These are phyloP conservation scores for Trissoscelio sp. DNA, from an alignment of 2,888 invertebrate species.

Conservation along the genomic window DNA sequence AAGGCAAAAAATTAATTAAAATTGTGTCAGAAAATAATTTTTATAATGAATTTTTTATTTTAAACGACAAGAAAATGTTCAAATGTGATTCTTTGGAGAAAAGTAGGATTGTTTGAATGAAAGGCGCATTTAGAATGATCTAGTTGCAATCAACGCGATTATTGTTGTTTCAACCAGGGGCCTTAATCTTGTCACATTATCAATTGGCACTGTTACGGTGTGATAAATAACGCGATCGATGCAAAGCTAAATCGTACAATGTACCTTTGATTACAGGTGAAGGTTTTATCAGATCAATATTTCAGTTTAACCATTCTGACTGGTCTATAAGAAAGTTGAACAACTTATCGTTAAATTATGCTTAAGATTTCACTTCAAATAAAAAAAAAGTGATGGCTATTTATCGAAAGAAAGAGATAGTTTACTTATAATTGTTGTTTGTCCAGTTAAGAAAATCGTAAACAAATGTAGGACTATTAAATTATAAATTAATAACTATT, in stretches of 20 bases:
- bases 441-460: too few species aligned
- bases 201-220: constrained; percentile 12
- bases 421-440: too few species aligned
- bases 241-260: constrained; percentile 40
- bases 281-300: constrained; percentile 39
- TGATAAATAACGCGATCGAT: constrained; percentile 38
- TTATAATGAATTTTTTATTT: too few species aligned
- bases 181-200: constrained; percentile 46
- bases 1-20: too few species aligned
- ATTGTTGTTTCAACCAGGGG: constrained; percentile 15
- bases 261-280: constrained; percentile 47
- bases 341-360: not conserved
- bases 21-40: too few species aligned
- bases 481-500: too few species aligned
- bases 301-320: constrained; percentile 5
- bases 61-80: too few species aligned
- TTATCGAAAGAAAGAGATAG: too few species aligned
- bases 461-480: too few species aligned
- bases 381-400: too few species aligned
- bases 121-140: constrained; percentile 17
- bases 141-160: constrained; percentile 14
- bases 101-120: constrained; percentile 28
- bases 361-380: too few species aligned
- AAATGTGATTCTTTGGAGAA: too few species aligned
- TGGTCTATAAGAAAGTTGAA: constrained; percentile 7